Conservation (phyloP, 2,113 vertebrate genomes). For the Bothrops jararaca region DNA sequence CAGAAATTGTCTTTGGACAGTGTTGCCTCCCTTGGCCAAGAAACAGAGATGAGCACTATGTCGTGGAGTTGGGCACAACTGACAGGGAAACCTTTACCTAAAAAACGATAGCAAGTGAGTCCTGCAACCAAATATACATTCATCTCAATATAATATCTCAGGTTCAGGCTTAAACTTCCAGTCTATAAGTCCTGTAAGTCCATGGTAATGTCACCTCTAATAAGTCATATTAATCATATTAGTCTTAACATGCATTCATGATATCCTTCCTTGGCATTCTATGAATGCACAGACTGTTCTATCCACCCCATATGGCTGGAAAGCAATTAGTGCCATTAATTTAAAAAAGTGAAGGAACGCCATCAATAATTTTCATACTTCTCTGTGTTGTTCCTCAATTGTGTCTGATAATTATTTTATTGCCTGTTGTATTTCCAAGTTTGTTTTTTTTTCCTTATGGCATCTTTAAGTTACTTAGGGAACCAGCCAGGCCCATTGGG, state of each 20-base stretch:
- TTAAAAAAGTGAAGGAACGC: background rate
- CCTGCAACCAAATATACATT: accelerated
- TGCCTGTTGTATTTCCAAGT: background rate
- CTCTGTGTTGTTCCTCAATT: background rate
- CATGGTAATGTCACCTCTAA: background rate
- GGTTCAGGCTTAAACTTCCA: background rate
- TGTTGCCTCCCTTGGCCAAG: background rate
- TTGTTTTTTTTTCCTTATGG: background rate
- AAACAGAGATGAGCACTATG: background rate
- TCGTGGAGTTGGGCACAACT: background rate
- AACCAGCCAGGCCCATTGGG: background rate
- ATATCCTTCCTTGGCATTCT: constrained; percentile 1
- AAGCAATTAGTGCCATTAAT: background rate
- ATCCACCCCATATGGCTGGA: background rate
- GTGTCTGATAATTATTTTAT: background rate
- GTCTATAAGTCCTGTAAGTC: background rate
- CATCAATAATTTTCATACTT: background rate
- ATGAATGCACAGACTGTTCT: background rate
- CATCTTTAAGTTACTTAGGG: background rate
- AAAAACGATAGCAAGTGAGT: constrained; percentile 6
- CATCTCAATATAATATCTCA: background rate
- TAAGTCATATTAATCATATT: constrained; percentile 11
- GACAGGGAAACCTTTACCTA: background rate
- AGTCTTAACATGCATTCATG: background rate
- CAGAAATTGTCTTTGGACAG: background rate